phyloP scores from a whole-genome alignment of 2,113 vertebrate genomes.

The Rhinoderma darwinii region DNA sequence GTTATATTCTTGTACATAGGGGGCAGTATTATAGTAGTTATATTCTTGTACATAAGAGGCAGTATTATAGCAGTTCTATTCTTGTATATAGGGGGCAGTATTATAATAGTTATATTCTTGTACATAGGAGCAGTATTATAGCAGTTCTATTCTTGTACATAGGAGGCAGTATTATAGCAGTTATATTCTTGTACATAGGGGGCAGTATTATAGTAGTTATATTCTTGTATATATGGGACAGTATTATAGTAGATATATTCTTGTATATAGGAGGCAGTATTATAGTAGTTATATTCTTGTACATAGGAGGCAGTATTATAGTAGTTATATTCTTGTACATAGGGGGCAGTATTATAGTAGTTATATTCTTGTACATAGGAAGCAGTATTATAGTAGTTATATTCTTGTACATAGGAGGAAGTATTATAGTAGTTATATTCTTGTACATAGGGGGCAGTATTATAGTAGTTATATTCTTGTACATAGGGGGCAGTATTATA shows the following conservation, averaged over 20 bases:
- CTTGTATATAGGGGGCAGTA: no score
- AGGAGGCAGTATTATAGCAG: neutral
- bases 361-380: neutral
- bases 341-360: neutral
- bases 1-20: no score
- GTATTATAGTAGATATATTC: constrained; percentile 20
- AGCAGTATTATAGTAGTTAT: neutral
- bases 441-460: no score
- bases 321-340: constrained; percentile 3
- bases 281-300: constrained; percentile 14
- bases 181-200: neutral
- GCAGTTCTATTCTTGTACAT: no score
- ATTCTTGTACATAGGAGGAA: neutral
- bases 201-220: neutral
- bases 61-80: no score
- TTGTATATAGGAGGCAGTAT: neutral
- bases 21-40: no score
- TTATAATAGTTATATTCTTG: no score
- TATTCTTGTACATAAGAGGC: no score
- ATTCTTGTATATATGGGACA: neutral
- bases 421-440: neutral
- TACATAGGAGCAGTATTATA: no score
- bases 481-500: neutral
- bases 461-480: constrained; percentile 9
- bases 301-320: neutral